Base-by-base conservation (phyloP, 2,888 invertebrate genomes). In the Taenaris catops region DNA sequence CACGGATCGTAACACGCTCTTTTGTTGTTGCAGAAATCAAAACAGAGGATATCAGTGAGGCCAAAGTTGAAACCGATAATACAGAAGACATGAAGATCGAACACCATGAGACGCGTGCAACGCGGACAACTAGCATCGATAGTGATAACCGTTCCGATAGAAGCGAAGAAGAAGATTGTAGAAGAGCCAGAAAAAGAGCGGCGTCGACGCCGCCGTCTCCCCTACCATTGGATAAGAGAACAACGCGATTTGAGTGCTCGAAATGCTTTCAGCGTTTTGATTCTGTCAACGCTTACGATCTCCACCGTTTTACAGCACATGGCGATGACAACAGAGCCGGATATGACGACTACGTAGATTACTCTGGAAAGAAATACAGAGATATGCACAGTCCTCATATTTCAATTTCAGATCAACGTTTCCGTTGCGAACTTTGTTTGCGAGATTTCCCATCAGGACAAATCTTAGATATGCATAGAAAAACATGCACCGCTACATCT, bases 321-420 rank as follows among this genome's bases (percentile, higher is more conserved):
- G 71, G 76, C 4, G 83, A 84, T 48, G 89, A 89, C 42, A 78
- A 88, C 0, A 89, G 92, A 24, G 73, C 90, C 1, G 92, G 92
- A 7, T 93, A 92, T 64, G 89, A 91, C 48, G 93, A 95, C 1
- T 93, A 92, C 61, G 89, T 93, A n/a, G 94, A 95, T 59, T 96
- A 94, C 61, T 92, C 94, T 0, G 91, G 90, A 39, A 90, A 91
- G 49, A 95, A 95, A 63, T 95, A 94, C 59, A 91, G 95, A 0
- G 89, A 93, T 33, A 93, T 95, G 46, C 89, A 93, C 45, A 90
- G 91, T 9, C 88, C 91, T 5, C 92, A 91, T 49, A 87, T 90
- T 31, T 88, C 90, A 0, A 68, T 89, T 40, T 83, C 86, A 0
- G 89, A 88, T 27, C n/a, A n/a, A n/a, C 90, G 89, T 39, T 93